phyloP scores from a whole-genome alignment of 2,797 vertebrate species.

The Cirrhinus molitorella region DNA sequence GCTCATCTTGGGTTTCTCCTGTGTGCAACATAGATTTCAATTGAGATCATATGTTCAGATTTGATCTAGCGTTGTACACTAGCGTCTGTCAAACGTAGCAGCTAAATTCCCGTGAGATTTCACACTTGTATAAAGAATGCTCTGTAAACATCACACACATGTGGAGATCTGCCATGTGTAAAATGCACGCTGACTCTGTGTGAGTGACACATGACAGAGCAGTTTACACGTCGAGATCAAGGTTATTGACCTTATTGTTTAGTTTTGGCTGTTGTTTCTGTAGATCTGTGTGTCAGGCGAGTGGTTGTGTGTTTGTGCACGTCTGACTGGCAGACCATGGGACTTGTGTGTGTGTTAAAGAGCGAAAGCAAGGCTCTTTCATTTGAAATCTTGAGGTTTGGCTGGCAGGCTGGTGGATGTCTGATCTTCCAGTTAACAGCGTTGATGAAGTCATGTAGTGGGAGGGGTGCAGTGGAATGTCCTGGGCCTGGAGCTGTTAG shows the following conservation, averaged over 20 bases:
- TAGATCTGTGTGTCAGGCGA: slow-evolving; percentile 51
- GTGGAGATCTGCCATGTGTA: slow-evolving; percentile 55
- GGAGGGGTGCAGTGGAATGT: slow-evolving; percentile 43
- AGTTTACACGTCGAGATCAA: slow-evolving; percentile 66
- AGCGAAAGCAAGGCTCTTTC: slow-evolving; percentile 37
- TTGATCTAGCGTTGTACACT: slow-evolving; percentile 36
- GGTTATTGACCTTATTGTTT: slow-evolving; percentile 76
- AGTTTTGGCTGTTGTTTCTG: slow-evolving; percentile 37
- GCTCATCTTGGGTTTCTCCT: slow-evolving; percentile 12
- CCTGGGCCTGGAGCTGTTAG: slow-evolving; percentile 33
- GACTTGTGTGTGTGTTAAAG: neutral
- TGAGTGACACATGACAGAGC: slow-evolving; percentile 70
- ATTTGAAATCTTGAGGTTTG: slow-evolving; percentile 62
- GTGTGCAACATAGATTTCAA: slow-evolving; percentile 34
- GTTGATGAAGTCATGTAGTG: slow-evolving; percentile 49
- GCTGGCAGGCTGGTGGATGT: slow-evolving; percentile 51
- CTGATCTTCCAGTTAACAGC: slow-evolving; percentile 60
- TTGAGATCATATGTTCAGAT: slow-evolving; percentile 34
- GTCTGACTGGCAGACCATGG: slow-evolving; percentile 11
- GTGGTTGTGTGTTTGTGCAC: slow-evolving; percentile 59
- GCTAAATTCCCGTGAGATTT: slow-evolving; percentile 54
- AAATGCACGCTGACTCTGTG: slow-evolving; percentile 28
- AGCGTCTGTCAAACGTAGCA: slow-evolving; percentile 44
- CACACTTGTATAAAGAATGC: slow-evolving; percentile 55
- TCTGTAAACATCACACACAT: slow-evolving; percentile 70